phyloP scores from a whole-genome alignment of 2,113 vertebrate species.

The Atherinomorus stipes region DNA sequence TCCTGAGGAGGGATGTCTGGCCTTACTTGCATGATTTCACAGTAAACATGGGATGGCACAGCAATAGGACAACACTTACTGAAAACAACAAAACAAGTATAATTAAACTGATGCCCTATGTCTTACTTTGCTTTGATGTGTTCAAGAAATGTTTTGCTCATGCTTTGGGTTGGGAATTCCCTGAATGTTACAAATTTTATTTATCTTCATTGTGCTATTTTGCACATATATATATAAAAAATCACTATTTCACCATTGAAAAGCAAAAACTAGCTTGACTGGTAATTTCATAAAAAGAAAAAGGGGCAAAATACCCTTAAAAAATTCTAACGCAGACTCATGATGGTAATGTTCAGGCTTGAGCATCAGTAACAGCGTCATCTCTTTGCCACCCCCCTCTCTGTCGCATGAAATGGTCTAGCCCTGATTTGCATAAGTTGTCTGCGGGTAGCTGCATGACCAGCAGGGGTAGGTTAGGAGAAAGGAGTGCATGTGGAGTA shows the following conservation, averaged over 20 bases:
- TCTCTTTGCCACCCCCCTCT: slow-evolving; percentile 71
- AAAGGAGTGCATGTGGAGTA: slow-evolving; percentile 79
- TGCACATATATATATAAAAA: neutral
- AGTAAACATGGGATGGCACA: neutral
- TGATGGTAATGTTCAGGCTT: slow-evolving; percentile 2
- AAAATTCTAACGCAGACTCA: slow-evolving; percentile 4
- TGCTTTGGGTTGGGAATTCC: slow-evolving; percentile 50
- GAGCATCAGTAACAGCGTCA: slow-evolving; percentile 20
- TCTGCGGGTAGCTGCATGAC: slow-evolving; percentile 88
- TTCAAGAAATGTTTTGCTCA: slow-evolving; percentile 33
- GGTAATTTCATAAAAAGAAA: neutral
- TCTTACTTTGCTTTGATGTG: neutral
- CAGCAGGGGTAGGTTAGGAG: slow-evolving; percentile 84
- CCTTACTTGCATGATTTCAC: slow-evolving; percentile 25
- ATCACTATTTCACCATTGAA: neutral
- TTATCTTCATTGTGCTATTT: neutral
- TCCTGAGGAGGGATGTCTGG: slow-evolving; percentile 28
- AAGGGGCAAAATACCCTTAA: neutral
- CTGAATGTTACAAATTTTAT: neutral
- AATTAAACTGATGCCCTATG: neutral
- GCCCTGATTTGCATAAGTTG: slow-evolving; percentile 95
- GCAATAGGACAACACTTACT: neutral
- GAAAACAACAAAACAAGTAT: neutral
- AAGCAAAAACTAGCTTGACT: neutral
- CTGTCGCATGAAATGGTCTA: slow-evolving; percentile 85